Conservation (phyloP, 2,797 vertebrate species). For the Paguma larvata region DNA sequence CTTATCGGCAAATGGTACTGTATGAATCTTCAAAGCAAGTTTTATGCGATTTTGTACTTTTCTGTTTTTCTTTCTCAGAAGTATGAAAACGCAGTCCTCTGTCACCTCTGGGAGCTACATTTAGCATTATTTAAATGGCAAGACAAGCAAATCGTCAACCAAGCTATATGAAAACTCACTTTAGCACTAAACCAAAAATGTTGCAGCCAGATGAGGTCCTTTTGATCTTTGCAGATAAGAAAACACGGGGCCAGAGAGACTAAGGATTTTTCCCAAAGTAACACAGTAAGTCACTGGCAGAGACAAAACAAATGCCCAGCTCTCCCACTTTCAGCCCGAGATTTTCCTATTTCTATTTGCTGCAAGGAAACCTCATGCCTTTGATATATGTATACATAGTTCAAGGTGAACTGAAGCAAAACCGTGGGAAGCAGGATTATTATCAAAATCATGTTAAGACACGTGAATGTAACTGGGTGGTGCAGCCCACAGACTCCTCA, state of each 20-base stretch:
- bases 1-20: background rate
- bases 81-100: background rate
- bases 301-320: background rate
- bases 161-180: background rate
- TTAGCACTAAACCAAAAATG: background rate
- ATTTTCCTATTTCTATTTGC: background rate
- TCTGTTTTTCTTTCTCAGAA: background rate
- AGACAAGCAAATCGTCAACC: conserved; percentile 11
- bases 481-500: background rate
- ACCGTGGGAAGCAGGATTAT: background rate
- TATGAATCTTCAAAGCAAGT: background rate
- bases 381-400: background rate
- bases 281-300: background rate
- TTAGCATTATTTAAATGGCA: background rate
- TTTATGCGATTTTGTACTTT: background rate
- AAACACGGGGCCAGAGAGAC: background rate
- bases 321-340: background rate
- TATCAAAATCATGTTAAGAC: background rate
- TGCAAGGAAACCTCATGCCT: background rate
- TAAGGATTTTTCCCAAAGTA: background rate
- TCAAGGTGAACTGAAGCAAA: background rate
- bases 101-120: background rate
- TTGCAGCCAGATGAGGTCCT: background rate
- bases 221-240: background rate
- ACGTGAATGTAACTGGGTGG: background rate